Evolutionary conservation across 2,797 vertebrate genomes (phyloP), one percentile per base, ranked within the genome.

Genomic region (Sebastes iracundus): DNA sequence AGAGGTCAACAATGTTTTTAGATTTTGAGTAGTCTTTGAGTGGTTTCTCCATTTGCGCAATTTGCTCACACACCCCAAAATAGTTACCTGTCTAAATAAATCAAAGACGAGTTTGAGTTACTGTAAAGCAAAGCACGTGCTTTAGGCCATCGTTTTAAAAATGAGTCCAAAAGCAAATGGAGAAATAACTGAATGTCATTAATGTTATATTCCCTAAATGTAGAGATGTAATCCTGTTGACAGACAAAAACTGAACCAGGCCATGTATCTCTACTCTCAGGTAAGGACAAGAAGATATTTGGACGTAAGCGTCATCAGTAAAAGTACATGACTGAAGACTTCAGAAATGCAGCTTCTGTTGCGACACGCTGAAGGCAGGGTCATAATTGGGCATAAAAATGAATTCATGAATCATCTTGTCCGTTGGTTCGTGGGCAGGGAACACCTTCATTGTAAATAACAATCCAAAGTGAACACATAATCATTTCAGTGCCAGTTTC

Each of bases 401-500:
- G 1, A 66, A 70, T 64, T 80, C 80, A 74, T 87, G 84, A 90
- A 60, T 73, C 74, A 76, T 84, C 84, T 82, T 70, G 80, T 78
- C 60, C 9, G 8, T 67, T 5, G 9, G n/a, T 60, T 14, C 4
- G 2, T 22, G 23, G 14, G 27, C 12, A 58, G 38, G 49, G 52
- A 79, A 82, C 68, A 60, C 67, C 60, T 62, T 70, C 4, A 59
- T 35, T 11, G 27, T 63, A 63, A 73, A 77, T 28, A 63, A 60
- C 4, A 67, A 22, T 7, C 6, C 23, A 28, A 38, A 20, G 5
- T 20, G 8, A 52, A 59, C 2, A 35, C 7, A 33, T 30, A 7
- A 38, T 55, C 1, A 16, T 27, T 23, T 59, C 16, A 22, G 2
- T 42, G 9, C 12, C 27, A 2, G 9, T 16, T 32, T 61, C n/a